These are phyloP conservation scores for Bolborhynchus lineola DNA, from an alignment of 2,113 vertebrate species.

Conservation along the genomic window DNA sequence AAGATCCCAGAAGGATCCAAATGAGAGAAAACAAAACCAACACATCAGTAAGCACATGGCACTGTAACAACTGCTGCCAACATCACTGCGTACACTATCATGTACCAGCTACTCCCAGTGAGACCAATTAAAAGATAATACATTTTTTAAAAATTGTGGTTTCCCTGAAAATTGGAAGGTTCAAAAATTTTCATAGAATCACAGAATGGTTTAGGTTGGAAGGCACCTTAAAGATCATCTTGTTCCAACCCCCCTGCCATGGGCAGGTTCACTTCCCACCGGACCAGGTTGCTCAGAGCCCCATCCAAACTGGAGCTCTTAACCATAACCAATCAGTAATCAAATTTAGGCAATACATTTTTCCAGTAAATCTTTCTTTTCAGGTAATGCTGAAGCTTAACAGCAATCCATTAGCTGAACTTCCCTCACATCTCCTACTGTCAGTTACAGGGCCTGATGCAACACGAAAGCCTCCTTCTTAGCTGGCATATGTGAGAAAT, in stretches of 20 bases:
- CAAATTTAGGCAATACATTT: background rate
- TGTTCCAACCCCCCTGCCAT: background rate
- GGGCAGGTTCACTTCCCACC: background rate
- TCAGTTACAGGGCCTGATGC: background rate
- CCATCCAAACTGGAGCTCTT: background rate
- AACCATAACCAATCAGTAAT: background rate
- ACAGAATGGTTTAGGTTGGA: background rate
- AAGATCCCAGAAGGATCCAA: background rate
- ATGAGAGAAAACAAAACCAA: background rate
- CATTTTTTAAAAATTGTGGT: background rate
- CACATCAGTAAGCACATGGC: background rate
- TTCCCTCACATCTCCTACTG: background rate
- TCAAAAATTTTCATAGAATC: background rate
- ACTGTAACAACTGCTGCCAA: background rate
- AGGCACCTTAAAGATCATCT: background rate
- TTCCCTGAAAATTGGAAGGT: background rate
- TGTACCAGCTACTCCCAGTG: background rate
- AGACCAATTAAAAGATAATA: background rate
- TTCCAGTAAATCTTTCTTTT: background rate
- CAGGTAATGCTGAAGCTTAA: background rate
- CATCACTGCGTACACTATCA: background rate
- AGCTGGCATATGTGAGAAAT: background rate
- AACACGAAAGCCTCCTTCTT: fast-evolving
- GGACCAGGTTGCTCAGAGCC: background rate
- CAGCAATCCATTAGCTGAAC: background rate